phyloP scores from a whole-genome alignment of 2,888 invertebrate genomes.

The Spicauda simplicius region DNA sequence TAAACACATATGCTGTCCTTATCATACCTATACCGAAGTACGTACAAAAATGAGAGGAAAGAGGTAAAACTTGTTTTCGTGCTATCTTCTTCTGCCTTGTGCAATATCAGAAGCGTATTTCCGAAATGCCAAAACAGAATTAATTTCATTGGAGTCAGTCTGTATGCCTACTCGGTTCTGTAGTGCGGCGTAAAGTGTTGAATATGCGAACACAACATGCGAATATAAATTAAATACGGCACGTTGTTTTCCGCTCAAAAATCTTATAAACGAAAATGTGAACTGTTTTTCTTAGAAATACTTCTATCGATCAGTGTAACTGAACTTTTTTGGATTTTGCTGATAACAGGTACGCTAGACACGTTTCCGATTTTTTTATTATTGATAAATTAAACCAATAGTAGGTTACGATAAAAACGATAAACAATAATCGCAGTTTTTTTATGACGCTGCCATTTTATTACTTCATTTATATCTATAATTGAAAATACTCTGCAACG shows the following conservation, averaged over 20 bases:
- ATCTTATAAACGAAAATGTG: constrained; percentile 23
- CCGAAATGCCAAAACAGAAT: constrained; percentile 8
- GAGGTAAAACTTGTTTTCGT: constrained; percentile 51
- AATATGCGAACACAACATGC: neutral
- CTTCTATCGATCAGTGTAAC: neutral
- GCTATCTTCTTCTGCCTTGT: constrained; percentile 53
- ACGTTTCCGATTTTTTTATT: neutral
- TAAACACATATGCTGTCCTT: constrained; percentile 62
- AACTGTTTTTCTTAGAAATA: neutral
- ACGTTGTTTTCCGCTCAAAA: neutral
- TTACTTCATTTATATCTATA: too few species aligned
- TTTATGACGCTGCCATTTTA: neutral
- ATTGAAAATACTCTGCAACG: too few species aligned
- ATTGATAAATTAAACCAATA: constrained; percentile 1
- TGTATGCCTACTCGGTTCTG: neutral
- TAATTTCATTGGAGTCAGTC: neutral
- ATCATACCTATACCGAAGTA: constrained; percentile 44
- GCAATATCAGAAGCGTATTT: constrained; percentile 33
- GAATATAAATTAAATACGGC: constrained; percentile 1
- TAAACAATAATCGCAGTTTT: neutral
- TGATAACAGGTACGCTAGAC: constrained; percentile 21
- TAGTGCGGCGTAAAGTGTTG: neutral
- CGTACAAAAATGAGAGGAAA: constrained; percentile 26
- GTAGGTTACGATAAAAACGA: constrained; percentile 4
- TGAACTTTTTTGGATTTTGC: constrained; percentile 4